Evolutionary conservation across 2,797 vertebrate species (phyloP), one percentile per base, ranked within the genome.

Genomic region (Eulemur coronatus): DNA sequence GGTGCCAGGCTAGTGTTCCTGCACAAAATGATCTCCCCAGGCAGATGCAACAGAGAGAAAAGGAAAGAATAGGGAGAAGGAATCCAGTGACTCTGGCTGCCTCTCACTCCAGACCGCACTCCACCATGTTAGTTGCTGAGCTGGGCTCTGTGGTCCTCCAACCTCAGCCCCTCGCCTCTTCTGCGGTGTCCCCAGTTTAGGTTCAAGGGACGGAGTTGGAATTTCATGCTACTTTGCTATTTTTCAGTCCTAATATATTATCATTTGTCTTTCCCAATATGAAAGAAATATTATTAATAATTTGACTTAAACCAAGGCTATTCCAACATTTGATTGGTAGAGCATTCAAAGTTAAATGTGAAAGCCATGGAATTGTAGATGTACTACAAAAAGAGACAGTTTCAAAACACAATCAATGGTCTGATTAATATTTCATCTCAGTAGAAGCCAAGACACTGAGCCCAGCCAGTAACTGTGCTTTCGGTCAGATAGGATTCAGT

Each of bases 391-490:
- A 93, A 78, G 88, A 97, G 59, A 84, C 41, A 26, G 43, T 78
- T 97, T 87, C 72, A 90, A 85, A 95, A 92, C 76, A 67, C 43
- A 67, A 35, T 95, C 52, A 43, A 15, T 93, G 55, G n/a, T 73
- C 79, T 93, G 69, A 94, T 95, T 57, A 96, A 95, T 87, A 92
- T 76, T 92, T 93, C 70, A 87, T 95, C 63, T 92, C 30, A 26
- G 9, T 35, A 78, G 79, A 86, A 95, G 30, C 50, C 69, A 26
- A 84, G 57, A 80, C 75, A 59, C 41, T 59, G 86, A 93, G 69
- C 26, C 35, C 75, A 41, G 4, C 13, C 52, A 72, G 70, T 43
- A 69, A 75, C 43, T 79, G 35, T 70, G 14, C 61, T 81, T 50
- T 86, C 43, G 75, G n/a, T 65, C 30, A 81, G 88, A 63, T 26